Conservation (phyloP, 2,888 invertebrate genomes). For the Lottia scabra region DNA sequence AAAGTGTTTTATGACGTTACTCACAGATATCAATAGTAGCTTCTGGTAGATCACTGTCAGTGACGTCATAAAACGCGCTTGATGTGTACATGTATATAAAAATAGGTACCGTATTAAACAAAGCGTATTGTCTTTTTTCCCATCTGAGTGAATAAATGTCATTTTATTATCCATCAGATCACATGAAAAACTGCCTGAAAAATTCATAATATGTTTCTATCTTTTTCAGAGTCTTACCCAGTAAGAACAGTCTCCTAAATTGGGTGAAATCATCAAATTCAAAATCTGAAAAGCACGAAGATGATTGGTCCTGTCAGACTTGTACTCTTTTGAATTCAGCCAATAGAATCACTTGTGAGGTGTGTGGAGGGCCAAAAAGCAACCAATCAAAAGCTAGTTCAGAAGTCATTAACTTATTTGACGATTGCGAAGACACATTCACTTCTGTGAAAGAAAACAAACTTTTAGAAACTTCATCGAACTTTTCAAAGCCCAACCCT, state of each 20-base stretch:
- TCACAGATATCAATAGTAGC: too few species aligned
- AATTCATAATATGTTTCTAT: too few species aligned
- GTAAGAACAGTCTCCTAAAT: constrained; percentile 53
- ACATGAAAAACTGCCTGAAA: too few species aligned
- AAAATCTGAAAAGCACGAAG: neutral
- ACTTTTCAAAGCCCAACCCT: too few species aligned
- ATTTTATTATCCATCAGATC: too few species aligned
- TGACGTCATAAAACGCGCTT: too few species aligned
- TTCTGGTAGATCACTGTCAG: too few species aligned
- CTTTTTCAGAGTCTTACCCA: constrained; percentile 41
- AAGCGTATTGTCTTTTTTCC: too few species aligned
- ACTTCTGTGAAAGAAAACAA: constrained; percentile 5
- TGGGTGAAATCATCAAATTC: constrained; percentile 42
- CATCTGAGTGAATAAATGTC: too few species aligned
- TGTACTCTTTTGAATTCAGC: constrained; percentile 51
- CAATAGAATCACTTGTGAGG: constrained; percentile 34
- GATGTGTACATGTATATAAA: too few species aligned
- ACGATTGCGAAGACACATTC: neutral
- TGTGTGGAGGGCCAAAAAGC: constrained; percentile 33
- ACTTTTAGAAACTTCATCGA: neutral
- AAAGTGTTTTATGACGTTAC: too few species aligned
- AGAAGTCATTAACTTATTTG: neutral
- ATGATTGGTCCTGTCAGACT: constrained; percentile 44
- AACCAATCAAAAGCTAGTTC: neutral
- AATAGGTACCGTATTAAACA: too few species aligned